Evolutionary conservation across 2,113 vertebrate genomes (phyloP), one percentile per base, ranked within the genome.

Genomic region (Grammomys surdaster): DNA sequence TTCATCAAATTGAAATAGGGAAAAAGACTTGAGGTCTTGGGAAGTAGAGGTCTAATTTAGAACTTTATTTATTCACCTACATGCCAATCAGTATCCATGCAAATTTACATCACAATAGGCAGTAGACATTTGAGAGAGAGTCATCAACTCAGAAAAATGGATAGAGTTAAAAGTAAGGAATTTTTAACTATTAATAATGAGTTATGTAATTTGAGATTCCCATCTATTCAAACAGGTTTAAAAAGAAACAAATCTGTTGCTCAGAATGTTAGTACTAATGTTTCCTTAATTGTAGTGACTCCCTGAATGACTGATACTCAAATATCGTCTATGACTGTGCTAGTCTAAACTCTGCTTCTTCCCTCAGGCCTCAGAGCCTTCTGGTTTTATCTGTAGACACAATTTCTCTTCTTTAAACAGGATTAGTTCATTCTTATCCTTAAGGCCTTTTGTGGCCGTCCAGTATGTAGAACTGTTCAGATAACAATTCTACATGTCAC

Each of bases 281-380:
- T 80, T 65, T 65, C 46, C 7, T 56, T 85, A 58, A 17, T 26
- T 67, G 5, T n/a, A 85, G 19, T 16, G 63, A 36, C 36, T 60
- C 20, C 33, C 84, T 48, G 73, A 89, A 89, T 56, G 22, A 89
- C 48, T 4, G 20, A 40, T 48, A 48, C 77, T 31, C 22, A 78
- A 36, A 54, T 22, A n/a, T 20, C 16, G n/a, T 46, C 31, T 65
- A 4, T n/a, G 13, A 6, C 28, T 76, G 5, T 0, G 2, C 2
- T 89, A 16, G 24, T 70, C n/a, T 56, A 54, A 36, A 43, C 3
- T 24, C 26, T 63, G 22, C 70, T 73, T 73, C 24, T 63, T 80
- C 4, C 13, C 46, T 58, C 6, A 8, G 69, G 8, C 2, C 67
- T 24, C 58, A 3, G 6, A 7, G 24, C 8, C 51, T 31, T 89